Base-by-base conservation (phyloP, 2,113 vertebrate genomes). In the Anser brachyrhynchus region DNA sequence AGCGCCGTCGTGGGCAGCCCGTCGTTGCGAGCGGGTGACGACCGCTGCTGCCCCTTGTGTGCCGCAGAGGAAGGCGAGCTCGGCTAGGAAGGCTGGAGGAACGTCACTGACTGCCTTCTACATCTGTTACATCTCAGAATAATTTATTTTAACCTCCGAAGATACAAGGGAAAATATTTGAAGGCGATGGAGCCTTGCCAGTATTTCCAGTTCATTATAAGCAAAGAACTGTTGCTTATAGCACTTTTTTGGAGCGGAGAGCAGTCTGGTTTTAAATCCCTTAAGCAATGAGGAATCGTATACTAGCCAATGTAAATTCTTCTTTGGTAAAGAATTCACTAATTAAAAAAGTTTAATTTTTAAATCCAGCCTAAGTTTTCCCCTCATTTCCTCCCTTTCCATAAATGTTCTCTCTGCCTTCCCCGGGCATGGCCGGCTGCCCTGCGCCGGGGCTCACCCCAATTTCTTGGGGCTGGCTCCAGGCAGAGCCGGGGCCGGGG, bases 191-290 rank as follows among this genome's bases (percentile, higher is more conserved):
- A 95, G 93, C 7, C 31, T 61, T 92, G 93, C 94, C 95, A 95
- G 93, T 83, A 93, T 85, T 96, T 96, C 87, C 94, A 97, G 95
- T 65, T 95, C 93, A 73, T 95, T 94, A 91, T 57, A 83, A 93
- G 91, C 74, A 76, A 46, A 49, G 91, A 91, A 66, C 87, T 95
- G 95, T 95, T 95, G 93, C 93, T 93, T 86, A 33, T 80, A 95
- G 94, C 93, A 87, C 90, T 93, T 91, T 87, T 69, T 76, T 96
- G 90, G 96, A 95, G 91, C 93, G 76, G 82, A 58, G 81, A 76
- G n/a, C 8, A 89, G 93, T 94, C 93, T 96, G 93, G 87, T 77
- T 97, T 91, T 49, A 91, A 95, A 91, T 93, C 94, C 93, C 93
- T 51, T 82, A 65, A 87, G 95, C 95, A n/a, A 55, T 20, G 90